These are phyloP conservation scores for Pectinophora gossypiella DNA, from an alignment of 1,140 invertebrate species.

Conservation along the genomic window DNA sequence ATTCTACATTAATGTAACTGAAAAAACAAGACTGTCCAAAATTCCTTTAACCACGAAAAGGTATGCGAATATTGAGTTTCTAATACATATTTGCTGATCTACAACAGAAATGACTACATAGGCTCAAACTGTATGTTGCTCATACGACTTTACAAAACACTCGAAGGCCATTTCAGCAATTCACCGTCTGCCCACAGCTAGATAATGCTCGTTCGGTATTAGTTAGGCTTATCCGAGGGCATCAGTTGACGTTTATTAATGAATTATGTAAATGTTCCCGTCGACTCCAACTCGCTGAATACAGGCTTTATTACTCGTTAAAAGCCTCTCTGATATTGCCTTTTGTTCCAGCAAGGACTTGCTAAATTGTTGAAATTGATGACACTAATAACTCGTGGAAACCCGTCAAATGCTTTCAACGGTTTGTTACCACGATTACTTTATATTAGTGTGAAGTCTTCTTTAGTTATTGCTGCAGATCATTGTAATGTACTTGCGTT, in stretches of 20 bases:
- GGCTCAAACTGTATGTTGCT: no score
- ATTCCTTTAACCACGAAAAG: no score
- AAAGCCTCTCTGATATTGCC: constrained; percentile 34
- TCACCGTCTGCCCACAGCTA: no score
- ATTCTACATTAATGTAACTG: no score
- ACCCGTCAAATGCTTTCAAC: constrained; percentile 3
- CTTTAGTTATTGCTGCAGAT: no score
- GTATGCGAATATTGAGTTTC: no score
- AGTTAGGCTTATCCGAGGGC: constrained; percentile 49
- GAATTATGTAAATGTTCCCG: constrained; percentile 52
- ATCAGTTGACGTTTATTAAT: constrained; percentile 49
- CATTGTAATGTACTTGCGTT: neutral
- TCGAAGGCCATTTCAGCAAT: no score
- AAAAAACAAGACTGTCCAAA: no score
- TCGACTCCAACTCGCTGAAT: constrained; percentile 21
- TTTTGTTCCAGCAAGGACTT: constrained; percentile 21
- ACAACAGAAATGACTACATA: no score
- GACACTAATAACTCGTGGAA: constrained; percentile 3
- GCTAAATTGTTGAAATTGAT: constrained; percentile 29
- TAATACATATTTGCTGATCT: no score
- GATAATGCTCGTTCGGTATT: constrained; percentile 25
- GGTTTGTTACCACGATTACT: neutral
- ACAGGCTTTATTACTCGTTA: constrained; percentile 38
- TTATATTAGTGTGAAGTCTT: neutral
- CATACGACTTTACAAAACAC: no score